Conservation (phyloP, 2,797 vertebrate genomes). For the Tokudaia muenninki region DNA sequence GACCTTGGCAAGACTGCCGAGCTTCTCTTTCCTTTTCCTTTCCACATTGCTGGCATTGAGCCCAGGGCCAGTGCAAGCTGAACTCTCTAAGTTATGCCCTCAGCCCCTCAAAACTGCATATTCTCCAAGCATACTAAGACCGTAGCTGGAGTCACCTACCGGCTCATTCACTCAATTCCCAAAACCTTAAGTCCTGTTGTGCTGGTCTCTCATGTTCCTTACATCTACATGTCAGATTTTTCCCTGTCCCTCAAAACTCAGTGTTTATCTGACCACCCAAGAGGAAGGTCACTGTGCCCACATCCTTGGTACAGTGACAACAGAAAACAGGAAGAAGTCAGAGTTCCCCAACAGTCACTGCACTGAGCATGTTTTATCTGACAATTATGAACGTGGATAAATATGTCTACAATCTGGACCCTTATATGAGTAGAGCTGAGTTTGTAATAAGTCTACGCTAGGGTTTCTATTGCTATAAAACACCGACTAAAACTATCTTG, state of each 20-base stretch:
- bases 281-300: background rate
- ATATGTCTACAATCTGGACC: background rate
- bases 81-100: background rate
- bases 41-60: background rate
- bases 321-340: background rate
- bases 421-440: background rate
- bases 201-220: background rate
- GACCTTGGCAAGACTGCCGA: background rate
- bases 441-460: background rate
- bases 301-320: background rate
- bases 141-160: background rate
- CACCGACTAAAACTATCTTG: background rate
- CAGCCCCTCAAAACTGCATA: background rate
- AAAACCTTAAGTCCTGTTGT: background rate
- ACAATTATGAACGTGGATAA: slow-evolving; percentile 7
- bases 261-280: background rate
- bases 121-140: background rate
- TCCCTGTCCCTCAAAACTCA: background rate
- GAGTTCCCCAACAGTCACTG: background rate
- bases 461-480: background rate
- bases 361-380: background rate
- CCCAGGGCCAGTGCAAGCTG: background rate
- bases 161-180: background rate
- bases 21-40: too few relatives aligned
- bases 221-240: background rate